Evolutionary conservation across 2,113 vertebrate species (phyloP).

Genomic region (Loxodonta africana): DNA sequence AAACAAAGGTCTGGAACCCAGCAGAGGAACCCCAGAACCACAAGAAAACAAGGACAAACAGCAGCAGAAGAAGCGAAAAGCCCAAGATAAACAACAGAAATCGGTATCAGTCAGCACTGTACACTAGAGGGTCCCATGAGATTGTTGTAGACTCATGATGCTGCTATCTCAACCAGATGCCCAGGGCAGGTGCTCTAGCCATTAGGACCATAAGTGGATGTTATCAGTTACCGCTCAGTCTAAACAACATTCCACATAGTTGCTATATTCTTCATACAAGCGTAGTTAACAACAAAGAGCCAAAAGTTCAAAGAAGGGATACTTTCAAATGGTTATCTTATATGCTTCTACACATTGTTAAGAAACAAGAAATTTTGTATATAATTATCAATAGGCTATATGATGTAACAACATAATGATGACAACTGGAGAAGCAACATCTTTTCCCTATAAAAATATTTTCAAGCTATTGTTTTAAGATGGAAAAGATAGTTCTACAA

Average conservation of each 20-base stretch:
- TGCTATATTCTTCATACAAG: constrained; percentile 88
- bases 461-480: constrained; percentile 88
- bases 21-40: constrained; percentile 91
- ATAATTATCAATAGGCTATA: constrained; percentile 91
- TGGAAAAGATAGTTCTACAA: constrained; percentile 86
- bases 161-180: constrained; percentile 95
- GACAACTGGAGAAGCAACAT: constrained; percentile 87
- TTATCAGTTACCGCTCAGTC: constrained; percentile 87
- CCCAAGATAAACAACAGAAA: constrained; percentile 90
- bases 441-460: constrained; percentile 88
- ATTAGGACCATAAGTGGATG: constrained; percentile 85
- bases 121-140: constrained; percentile 89
- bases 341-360: constrained; percentile 89
- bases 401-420: constrained; percentile 89
- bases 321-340: constrained; percentile 86
- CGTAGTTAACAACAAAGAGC: constrained; percentile 88
- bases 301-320: constrained; percentile 88
- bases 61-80: constrained; percentile 93
- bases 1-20: constrained; percentile 90
- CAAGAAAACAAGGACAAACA: constrained; percentile 95
- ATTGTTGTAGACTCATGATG: constrained; percentile 90
- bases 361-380: constrained; percentile 90
- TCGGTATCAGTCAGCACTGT: constrained; percentile 88
- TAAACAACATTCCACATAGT: constrained; percentile 90
- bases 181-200: constrained; percentile 86